These are phyloP conservation scores for Andrena trimmerana DNA, from an alignment of 2,888 invertebrate species.

Conservation along the genomic window DNA sequence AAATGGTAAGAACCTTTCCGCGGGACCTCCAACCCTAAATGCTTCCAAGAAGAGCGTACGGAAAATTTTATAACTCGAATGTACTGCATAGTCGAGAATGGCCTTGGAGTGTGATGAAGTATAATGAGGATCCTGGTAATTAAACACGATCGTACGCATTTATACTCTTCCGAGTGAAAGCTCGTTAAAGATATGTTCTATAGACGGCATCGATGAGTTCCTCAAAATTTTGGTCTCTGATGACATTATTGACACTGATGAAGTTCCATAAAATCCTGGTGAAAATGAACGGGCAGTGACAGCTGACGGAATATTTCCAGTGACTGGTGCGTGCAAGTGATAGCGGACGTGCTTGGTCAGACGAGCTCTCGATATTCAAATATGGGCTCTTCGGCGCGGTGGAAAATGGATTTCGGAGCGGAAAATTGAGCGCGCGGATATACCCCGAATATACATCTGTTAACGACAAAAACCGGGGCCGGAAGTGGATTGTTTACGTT, in stretches of 20 bases:
- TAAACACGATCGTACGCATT: background rate
- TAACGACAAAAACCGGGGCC: background rate
- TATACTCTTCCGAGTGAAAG: background rate
- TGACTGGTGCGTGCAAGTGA: conserved; percentile 43
- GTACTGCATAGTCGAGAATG: background rate
- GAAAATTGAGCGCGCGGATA: background rate
- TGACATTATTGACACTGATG: conserved; percentile 27
- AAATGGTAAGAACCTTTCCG: conserved; percentile 41
- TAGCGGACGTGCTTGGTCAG: conserved; percentile 41
- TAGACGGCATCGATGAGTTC: background rate
- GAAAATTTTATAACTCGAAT: background rate
- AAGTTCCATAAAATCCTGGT: conserved; percentile 35
- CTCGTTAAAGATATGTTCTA: background rate
- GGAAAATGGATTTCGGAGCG: conserved; percentile 3
- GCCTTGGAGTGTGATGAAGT: background rate
- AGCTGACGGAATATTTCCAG: conserved; percentile 49
- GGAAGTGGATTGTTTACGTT: background rate
- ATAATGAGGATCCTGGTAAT: background rate
- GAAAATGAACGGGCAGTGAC: conserved; percentile 30
- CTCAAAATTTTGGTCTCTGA: background rate
- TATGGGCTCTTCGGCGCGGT: conserved; percentile 3
- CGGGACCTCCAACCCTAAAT: background rate
- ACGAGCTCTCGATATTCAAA: conserved; percentile 21
- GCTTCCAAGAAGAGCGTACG: background rate
- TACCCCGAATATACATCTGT: background rate